Evolutionary conservation across 2,888 invertebrate genomes (phyloP).

Genomic region (Coleophora deauratella): DNA sequence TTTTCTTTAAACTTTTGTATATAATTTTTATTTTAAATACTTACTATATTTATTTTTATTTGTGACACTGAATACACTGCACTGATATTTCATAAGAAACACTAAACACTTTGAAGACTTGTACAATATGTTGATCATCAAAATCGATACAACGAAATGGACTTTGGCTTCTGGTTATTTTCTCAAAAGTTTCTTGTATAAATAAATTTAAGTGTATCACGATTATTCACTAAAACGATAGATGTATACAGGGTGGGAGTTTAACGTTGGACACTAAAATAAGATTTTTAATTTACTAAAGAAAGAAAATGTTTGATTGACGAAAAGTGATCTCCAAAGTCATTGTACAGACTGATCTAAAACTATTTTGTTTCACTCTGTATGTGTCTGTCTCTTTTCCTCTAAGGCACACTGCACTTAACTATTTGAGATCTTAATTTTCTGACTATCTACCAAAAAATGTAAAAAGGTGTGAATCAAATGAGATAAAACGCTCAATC

Average conservation of each 20-base stretch:
- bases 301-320: slow-evolving; percentile 23
- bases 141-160: background rate
- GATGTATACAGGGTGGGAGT: slow-evolving; percentile 18
- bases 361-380: slow-evolving; percentile 19
- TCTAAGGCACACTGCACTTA: slow-evolving; percentile 25
- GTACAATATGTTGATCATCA: background rate
- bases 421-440: no score
- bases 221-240: slow-evolving; percentile 2
- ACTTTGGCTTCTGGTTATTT: no score
- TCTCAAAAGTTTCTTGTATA: no score
- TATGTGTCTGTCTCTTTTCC: slow-evolving; percentile 16
- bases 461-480: slow-evolving; percentile 17
- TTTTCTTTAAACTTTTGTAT: no score
- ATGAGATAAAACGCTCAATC: slow-evolving; percentile 41
- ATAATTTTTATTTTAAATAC: no score
- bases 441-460: slow-evolving; percentile 5
- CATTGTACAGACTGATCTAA: slow-evolving; percentile 11
- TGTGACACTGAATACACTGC: no score
- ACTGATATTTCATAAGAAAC: no score
- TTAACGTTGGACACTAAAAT: slow-evolving; percentile 12
- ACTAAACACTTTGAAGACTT: background rate
- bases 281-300: slow-evolving; percentile 14
- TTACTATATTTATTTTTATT: no score
- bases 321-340: slow-evolving; percentile 7
- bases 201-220: background rate